Evolutionary conservation across 2,888 invertebrate species (phyloP).

Genomic region (Xestia sexstrigata): DNA sequence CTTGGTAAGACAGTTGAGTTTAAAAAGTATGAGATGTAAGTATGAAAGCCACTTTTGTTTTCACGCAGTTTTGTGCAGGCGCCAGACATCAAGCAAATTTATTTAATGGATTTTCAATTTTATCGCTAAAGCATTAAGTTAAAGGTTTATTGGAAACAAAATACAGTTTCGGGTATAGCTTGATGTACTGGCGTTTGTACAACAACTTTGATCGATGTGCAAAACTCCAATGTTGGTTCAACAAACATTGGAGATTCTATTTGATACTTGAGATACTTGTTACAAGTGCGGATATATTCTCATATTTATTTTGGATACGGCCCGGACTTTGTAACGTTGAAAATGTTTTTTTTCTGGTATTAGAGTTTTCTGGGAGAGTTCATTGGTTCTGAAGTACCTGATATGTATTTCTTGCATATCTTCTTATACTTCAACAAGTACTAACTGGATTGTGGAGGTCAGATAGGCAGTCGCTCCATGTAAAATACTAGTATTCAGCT

Average conservation of each 20-base stretch:
- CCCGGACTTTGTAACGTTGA: conserved; percentile 6
- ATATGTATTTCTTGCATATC: background rate
- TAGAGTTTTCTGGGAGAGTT: background rate
- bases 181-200: conserved; percentile 10
- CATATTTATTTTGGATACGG: conserved; percentile 53
- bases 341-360: conserved; percentile 41
- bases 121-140: no score
- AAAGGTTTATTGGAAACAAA: no score
- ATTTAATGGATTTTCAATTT: no score
- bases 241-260: conserved; percentile 66
- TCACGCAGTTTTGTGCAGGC: conserved; percentile 19
- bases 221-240: conserved; percentile 55
- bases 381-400: conserved; percentile 8
- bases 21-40: conserved; percentile 10
- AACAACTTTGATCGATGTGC: conserved; percentile 65
- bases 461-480: no score
- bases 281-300: conserved; percentile 45
- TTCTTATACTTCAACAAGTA: background rate
- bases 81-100: no score
- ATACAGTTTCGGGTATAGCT: no score
- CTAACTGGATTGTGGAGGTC: no score
- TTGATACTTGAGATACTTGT: conserved; percentile 60
- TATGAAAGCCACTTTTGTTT: conserved; percentile 19
- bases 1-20: background rate
- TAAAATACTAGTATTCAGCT: no score